Base-by-base conservation (phyloP, 2,797 vertebrate species). In the Danio kyathit region DNA sequence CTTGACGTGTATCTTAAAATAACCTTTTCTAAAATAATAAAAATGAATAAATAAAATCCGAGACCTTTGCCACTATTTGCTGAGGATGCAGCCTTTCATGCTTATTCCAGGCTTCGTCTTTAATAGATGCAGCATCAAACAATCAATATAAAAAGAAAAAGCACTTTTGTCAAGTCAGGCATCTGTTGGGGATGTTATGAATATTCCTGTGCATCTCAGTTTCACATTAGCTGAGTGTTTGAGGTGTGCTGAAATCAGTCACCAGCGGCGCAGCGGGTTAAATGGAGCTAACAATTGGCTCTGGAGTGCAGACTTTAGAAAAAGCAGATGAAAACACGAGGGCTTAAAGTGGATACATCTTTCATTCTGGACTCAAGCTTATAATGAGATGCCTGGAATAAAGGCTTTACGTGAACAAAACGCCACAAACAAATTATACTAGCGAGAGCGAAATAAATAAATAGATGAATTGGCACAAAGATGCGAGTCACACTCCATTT, bases 241-340 rank as follows among this genome's bases (percentile, higher is more conserved):
- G 71, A 74, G 69, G 43, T 77, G 69, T 75, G 63, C 60, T 56
- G 19, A 8, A 83, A 85, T 80, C 70, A 78, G 57, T 56, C 44
- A 57, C 70, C 40, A 48, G 56, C 63, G 65, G 56, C 10, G 19
- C 61, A 65, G 49, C 16, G 21, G 56, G 65, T 48, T 64, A 71
- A 76, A 67, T 79, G 80, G 14, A 74, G 41, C 48, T 76, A 44
- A 11, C 48, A 70, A 82, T 76, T 71, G 40, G 44, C n/a, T 65
- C 51, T 72, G 51, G 29, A 82, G 59, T 64, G 59, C 49, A 29
- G 60, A 43, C 74, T 65, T 82, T 63, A 51, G 38, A 82, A 59
- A 44, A 63, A 43, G 38, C 46, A 21, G 76, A 78, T 83, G 69
- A 77, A 80, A 54, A 80, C 43, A 79, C 21, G 4, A 70, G 61